A percentile compares a stretch with the other conserved stretches of the same genome.
phyloP scores from a whole-genome alignment of 2,888 invertebrate species.

The Nycteola revayana region DNA sequence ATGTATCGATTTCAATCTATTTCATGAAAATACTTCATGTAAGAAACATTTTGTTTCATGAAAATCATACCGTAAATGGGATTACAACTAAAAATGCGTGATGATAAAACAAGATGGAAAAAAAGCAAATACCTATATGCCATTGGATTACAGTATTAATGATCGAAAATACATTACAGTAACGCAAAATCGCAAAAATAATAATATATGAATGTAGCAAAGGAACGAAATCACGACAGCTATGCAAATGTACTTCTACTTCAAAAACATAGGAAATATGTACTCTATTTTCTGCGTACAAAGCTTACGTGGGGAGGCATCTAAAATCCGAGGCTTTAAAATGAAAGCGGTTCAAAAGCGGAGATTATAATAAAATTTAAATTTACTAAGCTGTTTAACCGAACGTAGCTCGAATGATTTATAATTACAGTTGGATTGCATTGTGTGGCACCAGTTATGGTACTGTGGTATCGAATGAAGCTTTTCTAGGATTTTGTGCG shows the following conservation, averaged over 20 bases:
- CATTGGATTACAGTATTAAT: too few relatives aligned
- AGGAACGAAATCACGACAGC: conserved; percentile 11
- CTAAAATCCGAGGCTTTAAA: conserved; percentile 38
- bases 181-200: too few relatives aligned
- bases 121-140: too few relatives aligned
- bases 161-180: too few relatives aligned
- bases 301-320: conserved; percentile 30
- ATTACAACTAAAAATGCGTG: too few relatives aligned
- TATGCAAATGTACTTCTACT: conserved; percentile 28
- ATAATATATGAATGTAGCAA: not conserved
- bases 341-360: conserved; percentile 34
- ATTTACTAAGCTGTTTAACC: conserved; percentile 51
- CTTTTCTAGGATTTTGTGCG: conserved; percentile 22
- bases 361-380: conserved; percentile 54
- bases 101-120: too few relatives aligned
- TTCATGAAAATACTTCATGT: too few relatives aligned
- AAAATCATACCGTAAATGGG: too few relatives aligned
- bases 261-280: conserved; percentile 12
- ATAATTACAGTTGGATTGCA: conserved; percentile 39
- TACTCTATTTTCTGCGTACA: conserved; percentile 22
- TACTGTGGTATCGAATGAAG: conserved; percentile 13
- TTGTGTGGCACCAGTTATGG: conserved; percentile 20
- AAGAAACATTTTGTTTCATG: too few relatives aligned
- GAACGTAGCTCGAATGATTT: conserved; percentile 49
- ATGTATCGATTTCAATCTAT: too few relatives aligned